Conservation (phyloP, 2,888 invertebrate species). For the Choristoneura rosaceana region DNA sequence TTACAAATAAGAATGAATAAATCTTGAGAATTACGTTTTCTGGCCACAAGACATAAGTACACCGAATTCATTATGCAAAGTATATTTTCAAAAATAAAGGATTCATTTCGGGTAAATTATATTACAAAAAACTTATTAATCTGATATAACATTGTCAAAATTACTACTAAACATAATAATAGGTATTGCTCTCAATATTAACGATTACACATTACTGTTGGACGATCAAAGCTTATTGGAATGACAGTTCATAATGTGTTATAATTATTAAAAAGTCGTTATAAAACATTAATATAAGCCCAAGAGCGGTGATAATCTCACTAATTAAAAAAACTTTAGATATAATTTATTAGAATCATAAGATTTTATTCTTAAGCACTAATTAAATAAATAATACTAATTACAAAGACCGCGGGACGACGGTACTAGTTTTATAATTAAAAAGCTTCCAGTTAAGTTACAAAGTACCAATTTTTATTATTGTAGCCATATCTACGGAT, state of each 20-base stretch:
- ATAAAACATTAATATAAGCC: slow-evolving; percentile 61
- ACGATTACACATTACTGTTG: slow-evolving; percentile 22
- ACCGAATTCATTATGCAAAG: slow-evolving; percentile 29
- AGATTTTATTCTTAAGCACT: slow-evolving; percentile 75
- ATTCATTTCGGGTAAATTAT: slow-evolving; percentile 27
- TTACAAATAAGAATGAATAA: background rate
- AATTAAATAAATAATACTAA: slow-evolving; percentile 85
- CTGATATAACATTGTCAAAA: slow-evolving; percentile 37
- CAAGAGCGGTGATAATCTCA: slow-evolving; percentile 67
- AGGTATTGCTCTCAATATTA: slow-evolving; percentile 40
- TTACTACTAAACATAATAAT: slow-evolving; percentile 37
- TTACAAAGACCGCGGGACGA: slow-evolving; percentile 65
- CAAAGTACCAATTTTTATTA: background rate
- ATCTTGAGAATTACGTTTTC: background rate
- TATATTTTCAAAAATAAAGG: slow-evolving; percentile 33
- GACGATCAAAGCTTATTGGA: slow-evolving; percentile 53
- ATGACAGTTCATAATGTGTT: slow-evolving; percentile 48
- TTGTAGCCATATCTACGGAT: background rate
- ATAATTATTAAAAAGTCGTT: slow-evolving; percentile 48
- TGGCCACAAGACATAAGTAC: slow-evolving; percentile 2
- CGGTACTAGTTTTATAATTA: background rate
- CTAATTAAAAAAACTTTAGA: slow-evolving; percentile 54
- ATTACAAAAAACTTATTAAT: slow-evolving; percentile 39
- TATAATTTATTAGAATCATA: slow-evolving; percentile 63
- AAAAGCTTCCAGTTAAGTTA: background rate